Evolutionary conservation across 2,797 vertebrate species (phyloP), one percentile per base, ranked within the genome.

Genomic region (Coreius guichenoti): DNA sequence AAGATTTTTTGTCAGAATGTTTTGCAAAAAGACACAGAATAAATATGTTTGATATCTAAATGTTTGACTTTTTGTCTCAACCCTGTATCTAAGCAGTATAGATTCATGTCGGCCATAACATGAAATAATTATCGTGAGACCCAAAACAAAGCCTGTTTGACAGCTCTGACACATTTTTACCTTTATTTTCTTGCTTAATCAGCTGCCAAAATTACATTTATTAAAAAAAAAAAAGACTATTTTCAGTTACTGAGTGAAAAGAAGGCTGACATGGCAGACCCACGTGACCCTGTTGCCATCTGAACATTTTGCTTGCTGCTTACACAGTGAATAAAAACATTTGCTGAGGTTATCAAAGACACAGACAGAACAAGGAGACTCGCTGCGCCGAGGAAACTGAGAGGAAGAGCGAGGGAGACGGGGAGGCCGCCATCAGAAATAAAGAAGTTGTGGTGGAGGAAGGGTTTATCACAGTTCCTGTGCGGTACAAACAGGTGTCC

Each of bases 401-500:
- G 68, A 70, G 77, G 83, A 68, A 80, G 72, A 86, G 78, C 14
- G 33, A 81, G 80, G 81, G 80, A 88, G 79, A 84, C 68, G 72
- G 88, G 73, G 82, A 83, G 54, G 85, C 70, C 19, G 11, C 67
- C 61, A 76, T 81, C 45, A 74, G 67, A 85, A 49, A 72, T 29
- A 85, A 86, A 90, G 87, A 84, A 87, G 83, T 70, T 86, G 79
- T 23, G 67, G 87, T 89, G 87, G 90, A 86, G 80, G 73, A 92
- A 82, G 90, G 89, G 89, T 65, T 85, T 80, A 85, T 72, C 76
- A 51, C 93, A 93, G 84, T 93, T 94, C 92, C 92, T 93, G 89
- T 89, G 88, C 91, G 93, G 93, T 93, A 93, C 91, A 92, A 93
- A 94, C 93, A 93, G 93, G 87, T 87, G 87, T 83, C 39, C 33